Base-by-base conservation (phyloP, 2,888 invertebrate genomes). In the Alentia gelatinosa region DNA sequence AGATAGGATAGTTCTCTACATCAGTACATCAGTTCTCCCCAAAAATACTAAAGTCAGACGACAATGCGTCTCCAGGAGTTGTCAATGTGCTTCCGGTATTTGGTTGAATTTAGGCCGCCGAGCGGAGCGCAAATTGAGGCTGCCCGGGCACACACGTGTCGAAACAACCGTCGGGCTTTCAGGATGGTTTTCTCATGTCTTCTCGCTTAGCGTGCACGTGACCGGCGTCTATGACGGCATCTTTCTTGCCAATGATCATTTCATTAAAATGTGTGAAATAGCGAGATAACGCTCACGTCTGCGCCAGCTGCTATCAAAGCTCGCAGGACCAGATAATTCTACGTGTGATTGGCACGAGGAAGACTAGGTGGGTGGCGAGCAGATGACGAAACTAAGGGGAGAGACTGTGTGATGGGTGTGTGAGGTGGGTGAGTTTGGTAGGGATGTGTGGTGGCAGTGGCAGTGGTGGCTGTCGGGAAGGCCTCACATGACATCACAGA, bases 401-500 rank as follows among this genome's bases (percentile, higher is more conserved):
- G 7, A 26, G 68, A 26, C 15, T 26, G 68, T 74, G 74, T 5
- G 74, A 15, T 15, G 74, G 19, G 19, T 74, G 26, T 5, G n/a
- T 1, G 26, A 19, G 74, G 74, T 26, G 74, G 74, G 30, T 33
- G 74, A 74, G 7, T 9, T 3, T 26, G 74, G 74, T 4, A n/a
- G 74, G 26, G 74, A 1, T 12, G 33, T 1, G 26, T 12, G 74
- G 4, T 5, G 74, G 74, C 26, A 68, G 26, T 19, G 9, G 47
- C 9, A 19, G 47, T 9, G 47, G 9, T 47, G 47, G 47, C 47
- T 47, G 47, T 9, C 47, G 47, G 15, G 7, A 68, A n/a, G 33
- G 83, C 42, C 4, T 23, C 47, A 40, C 19, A 86, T 42, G 86
- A 86, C 86, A 30, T 42, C 86, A 50, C 86, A 42, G 86, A 40